Evolutionary conservation across 2,888 invertebrate genomes (phyloP).

Genomic region (Eupithecia exiguata): DNA sequence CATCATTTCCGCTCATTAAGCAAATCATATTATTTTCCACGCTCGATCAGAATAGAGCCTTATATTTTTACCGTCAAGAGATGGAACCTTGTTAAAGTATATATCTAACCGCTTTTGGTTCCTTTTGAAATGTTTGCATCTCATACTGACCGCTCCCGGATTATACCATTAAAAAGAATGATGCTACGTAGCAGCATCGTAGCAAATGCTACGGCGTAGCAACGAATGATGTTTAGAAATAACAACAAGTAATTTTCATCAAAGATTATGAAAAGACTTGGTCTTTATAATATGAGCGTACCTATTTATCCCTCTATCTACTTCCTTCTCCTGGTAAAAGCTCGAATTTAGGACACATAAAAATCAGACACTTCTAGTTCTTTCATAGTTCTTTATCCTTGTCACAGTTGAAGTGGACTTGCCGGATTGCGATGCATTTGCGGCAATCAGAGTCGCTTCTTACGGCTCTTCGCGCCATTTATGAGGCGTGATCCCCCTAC

Average conservation of each 20-base stretch:
- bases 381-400: constrained; percentile 2
- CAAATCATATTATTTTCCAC: not conserved
- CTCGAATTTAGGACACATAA: rapidly evolving
- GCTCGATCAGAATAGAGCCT: not conserved
- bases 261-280: too few species aligned
- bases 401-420: constrained; percentile 18
- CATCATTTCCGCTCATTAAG: not conserved
- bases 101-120: not conserved
- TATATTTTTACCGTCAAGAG: not conserved
- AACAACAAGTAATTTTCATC: not conserved
- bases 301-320: not conserved
- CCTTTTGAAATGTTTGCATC: not conserved
- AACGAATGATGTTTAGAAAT: not conserved
- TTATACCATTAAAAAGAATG: not conserved
- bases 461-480: not conserved
- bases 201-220: not conserved
- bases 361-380: not conserved
- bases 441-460: constrained; percentile 23
- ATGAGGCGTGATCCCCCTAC: not conserved
- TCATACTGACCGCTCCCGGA: not conserved
- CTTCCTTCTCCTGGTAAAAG: not conserved
- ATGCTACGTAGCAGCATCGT: not conserved
- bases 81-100: not conserved
- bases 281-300: not conserved
- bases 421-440: constrained; percentile 24